Conservation (phyloP, 2,888 invertebrate species). For the Neoscelio sp. region DNA sequence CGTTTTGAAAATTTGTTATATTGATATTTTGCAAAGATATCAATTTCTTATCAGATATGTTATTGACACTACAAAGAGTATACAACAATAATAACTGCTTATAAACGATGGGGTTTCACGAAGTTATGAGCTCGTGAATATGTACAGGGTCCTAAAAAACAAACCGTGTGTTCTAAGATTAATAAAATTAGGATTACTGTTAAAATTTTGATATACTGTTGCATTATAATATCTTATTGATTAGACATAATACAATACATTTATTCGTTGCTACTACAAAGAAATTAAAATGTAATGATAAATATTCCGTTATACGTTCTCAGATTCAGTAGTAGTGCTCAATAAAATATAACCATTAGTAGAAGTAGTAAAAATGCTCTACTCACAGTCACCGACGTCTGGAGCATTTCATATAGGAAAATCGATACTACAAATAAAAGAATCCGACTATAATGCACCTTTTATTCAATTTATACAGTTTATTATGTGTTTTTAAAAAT, state of each 20-base stretch:
- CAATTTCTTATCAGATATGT: too few species aligned
- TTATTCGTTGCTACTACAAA: too few species aligned
- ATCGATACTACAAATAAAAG: slow-evolving; percentile 38
- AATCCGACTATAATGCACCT: slow-evolving; percentile 7
- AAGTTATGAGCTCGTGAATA: too few species aligned
- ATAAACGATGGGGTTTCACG: too few species aligned
- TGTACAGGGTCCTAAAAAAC: too few species aligned
- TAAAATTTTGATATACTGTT: too few species aligned
- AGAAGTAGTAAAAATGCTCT: slow-evolving; percentile 45
- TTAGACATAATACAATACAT: neutral
- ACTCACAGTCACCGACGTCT: slow-evolving; percentile 23
- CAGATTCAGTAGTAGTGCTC: slow-evolving; percentile 24
- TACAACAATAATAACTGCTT: too few species aligned
- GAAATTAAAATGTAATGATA: slow-evolving; percentile 8
- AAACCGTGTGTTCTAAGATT: too few species aligned
- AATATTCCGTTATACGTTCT: slow-evolving; percentile 24
- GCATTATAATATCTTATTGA: neutral
- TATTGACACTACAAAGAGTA: too few species aligned
- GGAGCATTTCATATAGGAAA: slow-evolving; percentile 26
- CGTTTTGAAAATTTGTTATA: too few species aligned
- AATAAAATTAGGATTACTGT: too few species aligned
- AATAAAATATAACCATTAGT: slow-evolving; percentile 35
- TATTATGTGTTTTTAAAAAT: slow-evolving; percentile 12
- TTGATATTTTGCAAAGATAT: too few species aligned
- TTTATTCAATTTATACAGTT: slow-evolving; percentile 25